A percentile compares a stretch with the other conserved stretches of the same genome.
phyloP scores from a whole-genome alignment of 2,797 vertebrate genomes.

The Phoebastria nigripes region DNA sequence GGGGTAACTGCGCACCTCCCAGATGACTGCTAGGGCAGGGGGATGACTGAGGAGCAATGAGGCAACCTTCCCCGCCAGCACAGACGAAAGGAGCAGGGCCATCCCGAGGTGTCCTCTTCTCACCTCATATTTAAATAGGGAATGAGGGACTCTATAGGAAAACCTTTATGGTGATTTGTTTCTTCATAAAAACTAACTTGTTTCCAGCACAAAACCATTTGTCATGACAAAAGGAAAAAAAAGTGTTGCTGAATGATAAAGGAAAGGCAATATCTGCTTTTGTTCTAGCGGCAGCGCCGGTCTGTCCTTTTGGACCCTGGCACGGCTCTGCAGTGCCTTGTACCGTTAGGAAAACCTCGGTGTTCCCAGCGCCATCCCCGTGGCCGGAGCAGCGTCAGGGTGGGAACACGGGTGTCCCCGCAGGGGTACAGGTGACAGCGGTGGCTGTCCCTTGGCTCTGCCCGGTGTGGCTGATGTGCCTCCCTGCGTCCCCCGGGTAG shows the following conservation, averaged over 20 bases:
- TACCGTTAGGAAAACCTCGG: fast-evolving
- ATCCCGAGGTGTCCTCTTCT: neutral
- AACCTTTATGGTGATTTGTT: neutral
- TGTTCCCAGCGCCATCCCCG: neutral
- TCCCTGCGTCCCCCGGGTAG: neutral
- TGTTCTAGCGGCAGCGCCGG: neutral
- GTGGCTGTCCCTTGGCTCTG: neutral
- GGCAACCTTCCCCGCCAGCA: neutral
- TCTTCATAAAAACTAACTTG: neutral
- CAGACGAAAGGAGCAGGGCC: neutral
- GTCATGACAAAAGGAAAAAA: neutral
- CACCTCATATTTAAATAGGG: neutral
- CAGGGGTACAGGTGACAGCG: fast-evolving
- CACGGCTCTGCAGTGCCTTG: neutral
- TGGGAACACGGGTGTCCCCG: neutral
- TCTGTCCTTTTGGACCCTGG: neutral
- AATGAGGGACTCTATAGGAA: neutral
- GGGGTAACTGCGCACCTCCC: fast-evolving
- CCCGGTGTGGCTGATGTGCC: fast-evolving
- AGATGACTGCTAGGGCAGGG: neutral
- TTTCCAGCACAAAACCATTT: neutral
- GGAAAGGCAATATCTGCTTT: neutral
- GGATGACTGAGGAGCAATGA: neutral
- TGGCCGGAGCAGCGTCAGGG: neutral
- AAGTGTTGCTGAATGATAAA: neutral